Conservation (phyloP, 2,888 invertebrate genomes). For the Napeogenes sylphis region DNA sequence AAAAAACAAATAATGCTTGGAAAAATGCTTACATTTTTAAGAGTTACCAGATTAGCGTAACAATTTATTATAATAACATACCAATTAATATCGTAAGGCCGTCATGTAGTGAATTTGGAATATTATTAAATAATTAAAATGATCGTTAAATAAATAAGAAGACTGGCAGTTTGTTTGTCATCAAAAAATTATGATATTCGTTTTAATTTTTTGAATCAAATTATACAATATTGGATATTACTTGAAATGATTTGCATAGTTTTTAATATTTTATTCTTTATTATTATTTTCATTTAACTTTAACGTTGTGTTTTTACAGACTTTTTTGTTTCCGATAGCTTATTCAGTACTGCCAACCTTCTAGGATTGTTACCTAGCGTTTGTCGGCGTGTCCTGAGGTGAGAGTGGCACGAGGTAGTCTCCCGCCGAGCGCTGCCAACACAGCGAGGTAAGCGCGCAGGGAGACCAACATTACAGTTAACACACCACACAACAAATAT, state of each 20-base stretch:
- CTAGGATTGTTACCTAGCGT: conserved; percentile 59
- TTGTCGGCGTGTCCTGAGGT: conserved; percentile 58
- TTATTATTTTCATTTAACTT: too few relatives aligned
- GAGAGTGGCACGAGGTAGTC: conserved; percentile 76
- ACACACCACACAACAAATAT: conserved; percentile 25
- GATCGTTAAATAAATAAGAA: conserved; percentile 24
- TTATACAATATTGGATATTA: too few relatives aligned
- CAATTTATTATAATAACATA: conserved; percentile 20
- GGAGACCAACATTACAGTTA: conserved; percentile 38
- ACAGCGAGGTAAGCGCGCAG: conserved; percentile 60
- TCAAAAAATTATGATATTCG: background rate
- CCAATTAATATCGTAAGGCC: conserved; percentile 16
- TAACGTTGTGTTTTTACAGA: too few relatives aligned
- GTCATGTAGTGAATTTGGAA: conserved; percentile 13
- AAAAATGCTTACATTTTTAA: conserved; percentile 11
- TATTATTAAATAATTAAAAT: conserved; percentile 22
- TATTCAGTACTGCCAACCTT: conserved; percentile 40
- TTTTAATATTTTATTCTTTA: too few relatives aligned
- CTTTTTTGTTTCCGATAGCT: too few relatives aligned
- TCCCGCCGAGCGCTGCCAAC: conserved; percentile 70
- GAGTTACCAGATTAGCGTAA: background rate
- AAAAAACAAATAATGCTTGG: background rate
- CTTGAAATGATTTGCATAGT: too few relatives aligned
- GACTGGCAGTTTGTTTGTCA: conserved; percentile 19
- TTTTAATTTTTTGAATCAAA: background rate